Evolutionary conservation across 2,113 vertebrate genomes (phyloP).

Genomic region (Oriolus oriolus): DNA sequence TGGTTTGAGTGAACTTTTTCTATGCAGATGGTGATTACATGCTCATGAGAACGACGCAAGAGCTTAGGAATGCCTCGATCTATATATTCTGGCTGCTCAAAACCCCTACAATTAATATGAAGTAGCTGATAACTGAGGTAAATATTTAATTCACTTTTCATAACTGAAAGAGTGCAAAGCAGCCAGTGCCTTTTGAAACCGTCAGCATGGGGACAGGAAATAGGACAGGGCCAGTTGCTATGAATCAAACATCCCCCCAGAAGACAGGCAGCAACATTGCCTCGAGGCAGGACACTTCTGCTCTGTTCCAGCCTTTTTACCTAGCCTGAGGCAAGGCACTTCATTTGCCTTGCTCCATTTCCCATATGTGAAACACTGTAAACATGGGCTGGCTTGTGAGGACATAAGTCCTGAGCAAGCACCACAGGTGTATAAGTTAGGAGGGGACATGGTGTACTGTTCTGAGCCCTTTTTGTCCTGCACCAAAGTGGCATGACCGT

Average conservation of each 20-base stretch:
- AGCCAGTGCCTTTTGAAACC: neutral
- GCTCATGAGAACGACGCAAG: neutral
- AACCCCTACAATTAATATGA: neutral
- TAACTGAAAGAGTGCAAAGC: neutral
- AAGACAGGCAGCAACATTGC: neutral
- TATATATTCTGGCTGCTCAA: neutral
- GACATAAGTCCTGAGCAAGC: neutral
- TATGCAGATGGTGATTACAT: neutral
- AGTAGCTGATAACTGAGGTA: neutral
- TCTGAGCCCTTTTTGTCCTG: neutral
- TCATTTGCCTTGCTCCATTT: neutral
- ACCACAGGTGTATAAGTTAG: fast-evolving
- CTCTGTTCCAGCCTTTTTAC: neutral
- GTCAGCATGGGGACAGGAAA: neutral
- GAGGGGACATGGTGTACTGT: neutral
- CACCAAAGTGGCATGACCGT: neutral
- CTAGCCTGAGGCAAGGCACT: neutral
- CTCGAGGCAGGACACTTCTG: neutral
- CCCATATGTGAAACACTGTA: neutral
- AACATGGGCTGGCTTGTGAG: neutral
- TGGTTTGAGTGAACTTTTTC: neutral
- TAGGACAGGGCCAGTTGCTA: neutral
- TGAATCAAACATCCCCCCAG: neutral
- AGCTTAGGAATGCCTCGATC: neutral
- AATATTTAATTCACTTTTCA: neutral